Evolutionary conservation across 1,140 invertebrate genomes (phyloP), one percentile per base, ranked within the genome.

Genomic region (Drosophila bocqueti): DNA sequence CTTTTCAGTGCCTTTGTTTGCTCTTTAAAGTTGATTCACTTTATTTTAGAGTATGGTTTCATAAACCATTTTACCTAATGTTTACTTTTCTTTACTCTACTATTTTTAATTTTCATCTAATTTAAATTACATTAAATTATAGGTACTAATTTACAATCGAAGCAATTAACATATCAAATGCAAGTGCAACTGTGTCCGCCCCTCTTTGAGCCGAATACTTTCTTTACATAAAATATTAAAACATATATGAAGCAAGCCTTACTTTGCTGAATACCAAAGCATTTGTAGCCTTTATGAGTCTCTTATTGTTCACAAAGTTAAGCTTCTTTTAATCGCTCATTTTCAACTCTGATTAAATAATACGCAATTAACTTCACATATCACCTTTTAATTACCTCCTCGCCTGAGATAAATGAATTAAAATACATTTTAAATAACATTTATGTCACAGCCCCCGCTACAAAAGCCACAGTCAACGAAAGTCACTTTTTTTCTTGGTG

Each of bases 401-500:
- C 6, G 15, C 11, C 0, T 2, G 59, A 49, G 16, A 36, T 36
- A 42, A 36, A 57, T 26, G 38, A 69, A 68, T 69, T 49, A 49
- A 21, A 72, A 60, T n/a, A 11, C 36, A 50, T 60, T 45, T 60
- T 72, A 60, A 73, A 60, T 60, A 31, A 60, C 31, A 73, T 72
- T 73, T 45, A 38, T 59, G 65, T 36, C 43, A 24, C 16, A n/a
- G 5, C 42, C 18, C 18, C 34, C 21, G 4, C 31, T 31, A 49
- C 26, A 43, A 16, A 36, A 11, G 67, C 13, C 45, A 60, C 38
- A 72, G 72, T 73, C 29, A 52, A 61, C 54, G 36, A 24, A 24
- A 38, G 21, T 36, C 9, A 16, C 21, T 40, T 58, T 60, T 60
- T 58, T 59, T 42, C 15, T 45, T 24, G 40, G 7, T 6, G 21